Conservation (phyloP, 2,888 invertebrate species). For the Agrochola lychnidis region DNA sequence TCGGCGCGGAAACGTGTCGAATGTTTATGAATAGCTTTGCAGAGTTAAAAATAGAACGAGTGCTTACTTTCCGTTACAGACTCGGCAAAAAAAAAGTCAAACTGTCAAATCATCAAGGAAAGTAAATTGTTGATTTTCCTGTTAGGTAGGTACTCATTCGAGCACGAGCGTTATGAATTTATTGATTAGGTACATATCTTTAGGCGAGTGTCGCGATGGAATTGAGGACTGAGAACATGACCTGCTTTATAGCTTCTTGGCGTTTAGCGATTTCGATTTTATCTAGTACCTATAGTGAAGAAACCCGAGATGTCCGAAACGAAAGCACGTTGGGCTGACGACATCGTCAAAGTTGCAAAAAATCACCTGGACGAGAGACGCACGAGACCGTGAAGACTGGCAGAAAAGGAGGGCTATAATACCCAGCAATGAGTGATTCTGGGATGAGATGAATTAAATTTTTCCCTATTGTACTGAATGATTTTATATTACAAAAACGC, state of each 20-base stretch:
- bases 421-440: not conserved
- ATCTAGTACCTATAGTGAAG: not conserved
- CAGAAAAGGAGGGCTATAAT: not conserved
- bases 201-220: slow-evolving; percentile 28
- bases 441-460: not conserved
- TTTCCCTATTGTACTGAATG: too few species aligned
- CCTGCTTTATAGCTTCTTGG: slow-evolving; percentile 20
- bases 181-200: slow-evolving; percentile 41
- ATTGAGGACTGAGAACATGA: slow-evolving; percentile 23
- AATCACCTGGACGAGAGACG: too few species aligned
- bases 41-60: slow-evolving; percentile 56
- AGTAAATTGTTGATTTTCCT: slow-evolving; percentile 61
- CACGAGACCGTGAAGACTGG: not conserved
- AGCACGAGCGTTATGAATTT: slow-evolving; percentile 28
- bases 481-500: not conserved
- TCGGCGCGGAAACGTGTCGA: not conserved
- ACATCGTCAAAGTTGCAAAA: not conserved
- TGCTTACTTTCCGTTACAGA: slow-evolving; percentile 58
- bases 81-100: slow-evolving; percentile 49
- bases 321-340: not conserved
- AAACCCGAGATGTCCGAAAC: not conserved
- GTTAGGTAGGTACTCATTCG: slow-evolving; percentile 43
- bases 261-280: slow-evolving; percentile 7
- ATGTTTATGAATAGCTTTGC: not conserved
- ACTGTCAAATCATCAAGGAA: slow-evolving; percentile 60